Evolutionary conservation across 1,140 invertebrate genomes (phyloP).

Genomic region (Drosophila neocordata): DNA sequence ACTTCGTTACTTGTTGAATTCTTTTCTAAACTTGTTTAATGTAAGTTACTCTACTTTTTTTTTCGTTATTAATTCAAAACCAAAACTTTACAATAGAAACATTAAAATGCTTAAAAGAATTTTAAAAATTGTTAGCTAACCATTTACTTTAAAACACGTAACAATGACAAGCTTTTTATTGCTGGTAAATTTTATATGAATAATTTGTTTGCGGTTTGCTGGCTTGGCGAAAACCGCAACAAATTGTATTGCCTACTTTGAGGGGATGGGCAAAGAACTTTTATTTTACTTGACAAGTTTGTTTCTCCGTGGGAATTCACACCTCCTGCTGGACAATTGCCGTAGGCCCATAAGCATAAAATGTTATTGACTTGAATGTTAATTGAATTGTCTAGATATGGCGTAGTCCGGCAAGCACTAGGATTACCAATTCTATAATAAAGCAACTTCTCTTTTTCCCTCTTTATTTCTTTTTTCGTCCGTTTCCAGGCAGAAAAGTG

Average conservation of each 20-base stretch:
- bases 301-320: constrained; percentile 3
- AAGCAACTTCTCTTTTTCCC: constrained; percentile 12
- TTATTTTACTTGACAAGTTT: neutral
- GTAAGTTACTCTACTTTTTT: too few relatives aligned
- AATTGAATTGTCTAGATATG: constrained; percentile 49
- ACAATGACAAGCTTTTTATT: neutral
- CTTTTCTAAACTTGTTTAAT: too few relatives aligned
- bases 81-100: too few relatives aligned
- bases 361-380: constrained; percentile 50
- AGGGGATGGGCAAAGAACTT: neutral
- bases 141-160: neutral
- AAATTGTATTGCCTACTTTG: constrained; percentile 10
- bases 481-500: constrained; percentile 38
- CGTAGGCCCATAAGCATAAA: constrained; percentile 40
- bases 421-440: constrained; percentile 8
- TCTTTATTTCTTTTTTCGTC: neutral
- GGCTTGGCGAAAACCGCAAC: constrained; percentile 2
- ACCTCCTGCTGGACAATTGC: neutral
- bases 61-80: too few relatives aligned
- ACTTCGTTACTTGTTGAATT: too few relatives aligned
- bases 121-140: too few relatives aligned
- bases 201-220: constrained; percentile 7
- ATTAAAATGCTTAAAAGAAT: too few relatives aligned
- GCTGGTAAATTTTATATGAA: constrained; percentile 4
- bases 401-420: neutral